phyloP scores from a whole-genome alignment of 2,888 invertebrate genomes.

The Junonia oenone region DNA sequence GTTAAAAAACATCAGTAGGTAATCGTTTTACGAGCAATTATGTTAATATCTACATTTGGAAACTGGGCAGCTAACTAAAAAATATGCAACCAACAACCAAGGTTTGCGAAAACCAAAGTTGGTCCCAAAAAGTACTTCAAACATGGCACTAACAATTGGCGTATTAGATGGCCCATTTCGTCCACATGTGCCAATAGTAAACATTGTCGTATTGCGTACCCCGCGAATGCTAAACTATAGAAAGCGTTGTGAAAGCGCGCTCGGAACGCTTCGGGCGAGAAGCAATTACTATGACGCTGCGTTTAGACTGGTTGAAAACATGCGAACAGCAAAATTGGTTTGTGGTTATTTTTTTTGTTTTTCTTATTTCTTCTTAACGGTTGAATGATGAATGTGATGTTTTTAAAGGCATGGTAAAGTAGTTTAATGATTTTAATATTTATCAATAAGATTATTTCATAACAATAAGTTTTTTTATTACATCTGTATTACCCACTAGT shows the following conservation, averaged over 20 bases:
- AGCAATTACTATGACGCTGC: conserved; percentile 1
- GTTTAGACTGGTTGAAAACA: background rate
- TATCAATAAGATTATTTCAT: too few species aligned
- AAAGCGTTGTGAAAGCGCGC: conserved; percentile 60
- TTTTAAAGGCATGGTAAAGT: too few species aligned
- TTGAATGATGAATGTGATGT: background rate
- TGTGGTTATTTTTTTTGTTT: background rate
- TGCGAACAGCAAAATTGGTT: background rate
- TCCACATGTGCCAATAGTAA: conserved; percentile 3
- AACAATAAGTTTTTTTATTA: too few species aligned
- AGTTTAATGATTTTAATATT: too few species aligned
- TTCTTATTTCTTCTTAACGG: too few species aligned
- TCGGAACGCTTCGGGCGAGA: conserved; percentile 17
- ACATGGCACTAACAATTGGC: background rate
- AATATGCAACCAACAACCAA: too few species aligned
- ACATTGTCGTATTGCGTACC: conserved; percentile 17
- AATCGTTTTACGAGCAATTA: too few species aligned
- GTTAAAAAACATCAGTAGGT: too few species aligned
- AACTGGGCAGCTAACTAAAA: too few species aligned
- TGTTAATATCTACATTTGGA: too few species aligned
- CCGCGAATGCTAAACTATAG: conserved; percentile 57
- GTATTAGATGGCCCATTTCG: background rate
- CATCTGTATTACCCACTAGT: too few species aligned
- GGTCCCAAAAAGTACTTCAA: background rate
- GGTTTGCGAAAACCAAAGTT: too few species aligned